Evolutionary conservation across 2,888 invertebrate species (phyloP).

Genomic region (Andricus quercusramuli): DNA sequence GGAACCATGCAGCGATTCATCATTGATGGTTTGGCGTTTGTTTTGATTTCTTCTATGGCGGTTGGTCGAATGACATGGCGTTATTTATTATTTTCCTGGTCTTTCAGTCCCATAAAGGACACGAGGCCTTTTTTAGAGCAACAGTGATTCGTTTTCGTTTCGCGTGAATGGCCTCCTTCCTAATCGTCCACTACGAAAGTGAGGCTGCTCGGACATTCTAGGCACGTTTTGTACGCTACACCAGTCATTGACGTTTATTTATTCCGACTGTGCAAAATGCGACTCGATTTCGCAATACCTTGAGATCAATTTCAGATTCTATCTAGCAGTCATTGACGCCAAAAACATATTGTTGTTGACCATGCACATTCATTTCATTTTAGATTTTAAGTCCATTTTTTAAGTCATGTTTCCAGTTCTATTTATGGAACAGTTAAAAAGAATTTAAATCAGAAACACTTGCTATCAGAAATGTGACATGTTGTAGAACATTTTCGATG

Average conservation of each 20-base stretch:
- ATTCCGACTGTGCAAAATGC: constrained; percentile 27
- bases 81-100: constrained; percentile 34
- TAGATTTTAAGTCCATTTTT: neutral
- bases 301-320: constrained; percentile 11
- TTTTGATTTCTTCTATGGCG: constrained; percentile 16
- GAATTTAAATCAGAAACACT: neutral
- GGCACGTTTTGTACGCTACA: constrained; percentile 16
- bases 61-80: neutral
- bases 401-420: neutral
- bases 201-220: constrained; percentile 9
- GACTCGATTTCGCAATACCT: constrained; percentile 21
- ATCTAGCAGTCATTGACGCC: neutral
- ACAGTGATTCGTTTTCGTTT: constrained; percentile 10
- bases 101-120: constrained; percentile 6
- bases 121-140: neutral
- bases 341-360: neutral
- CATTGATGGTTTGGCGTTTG: constrained; percentile 32
- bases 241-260: constrained; percentile 33
- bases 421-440: neutral
- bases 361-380: neutral
- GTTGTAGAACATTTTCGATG: neutral
- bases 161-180: constrained; percentile 8
- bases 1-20: constrained; percentile 11
- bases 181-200: constrained; percentile 34
- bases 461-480: neutral